These are phyloP conservation scores for Chaetodon trifascialis DNA, from an alignment of 2,113 vertebrate genomes.

Conservation along the genomic window DNA sequence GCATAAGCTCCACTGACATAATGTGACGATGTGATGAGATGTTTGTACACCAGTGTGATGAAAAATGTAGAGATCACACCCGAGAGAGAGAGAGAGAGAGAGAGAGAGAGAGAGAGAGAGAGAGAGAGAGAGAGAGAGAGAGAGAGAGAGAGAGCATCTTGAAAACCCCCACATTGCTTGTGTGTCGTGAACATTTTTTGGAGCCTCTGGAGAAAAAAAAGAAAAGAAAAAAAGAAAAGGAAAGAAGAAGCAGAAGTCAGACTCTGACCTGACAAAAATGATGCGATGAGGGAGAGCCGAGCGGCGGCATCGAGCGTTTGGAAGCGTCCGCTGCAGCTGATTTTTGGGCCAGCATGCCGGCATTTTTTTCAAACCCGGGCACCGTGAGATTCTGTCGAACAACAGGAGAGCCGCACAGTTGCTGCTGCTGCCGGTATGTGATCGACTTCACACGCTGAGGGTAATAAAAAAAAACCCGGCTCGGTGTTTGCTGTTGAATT, in stretches of 20 bases:
- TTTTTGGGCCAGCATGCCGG: conserved; percentile 67
- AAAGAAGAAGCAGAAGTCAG: neutral
- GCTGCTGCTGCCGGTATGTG: conserved; percentile 59
- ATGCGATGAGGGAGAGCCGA: conserved; percentile 25
- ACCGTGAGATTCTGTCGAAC: conserved; percentile 45
- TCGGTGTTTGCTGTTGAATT: conserved; percentile 42
- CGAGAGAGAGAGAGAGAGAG: conserved; percentile 50
- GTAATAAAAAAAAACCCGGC: conserved; percentile 49
- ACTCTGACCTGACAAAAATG: conserved; percentile 10
- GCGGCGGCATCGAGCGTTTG: conserved; percentile 14
- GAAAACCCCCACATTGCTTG: conserved; percentile 62
- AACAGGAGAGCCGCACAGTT: conserved; percentile 35
- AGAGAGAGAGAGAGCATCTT: conserved; percentile 48
- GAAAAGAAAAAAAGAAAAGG: neutral
- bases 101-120: conserved; percentile 41
- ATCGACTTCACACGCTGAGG: conserved; percentile 49
- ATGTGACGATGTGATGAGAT: conserved; percentile 51
- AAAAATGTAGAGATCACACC: conserved; percentile 70
- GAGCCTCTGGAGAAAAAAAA: conserved; percentile 25
- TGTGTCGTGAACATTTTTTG: conserved; percentile 72
- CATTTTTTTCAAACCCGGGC: conserved; percentile 47
- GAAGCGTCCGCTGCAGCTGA: conserved; percentile 40
- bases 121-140: conserved; percentile 50
- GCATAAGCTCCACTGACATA: conserved; percentile 19
- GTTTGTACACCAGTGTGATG: conserved; percentile 57